These are phyloP conservation scores for Bubo scandiacus DNA, from an alignment of 2,113 vertebrate genomes.

Conservation along the genomic window DNA sequence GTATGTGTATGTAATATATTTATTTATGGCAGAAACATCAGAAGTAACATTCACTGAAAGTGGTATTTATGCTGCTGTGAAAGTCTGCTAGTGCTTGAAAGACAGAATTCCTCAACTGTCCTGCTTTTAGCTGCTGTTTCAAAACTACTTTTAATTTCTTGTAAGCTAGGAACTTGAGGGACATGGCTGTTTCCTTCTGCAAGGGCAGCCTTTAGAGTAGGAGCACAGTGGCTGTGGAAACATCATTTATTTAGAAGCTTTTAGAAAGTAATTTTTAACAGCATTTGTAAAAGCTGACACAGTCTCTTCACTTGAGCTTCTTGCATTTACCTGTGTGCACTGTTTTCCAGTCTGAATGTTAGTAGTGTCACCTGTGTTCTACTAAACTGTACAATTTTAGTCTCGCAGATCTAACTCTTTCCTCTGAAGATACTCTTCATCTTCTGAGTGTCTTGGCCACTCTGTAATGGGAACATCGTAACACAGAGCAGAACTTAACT, in stretches of 20 bases:
- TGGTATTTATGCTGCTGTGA: neutral
- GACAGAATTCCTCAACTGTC: neutral
- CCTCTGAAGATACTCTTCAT: neutral
- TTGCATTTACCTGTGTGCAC: neutral
- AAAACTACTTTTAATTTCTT: neutral
- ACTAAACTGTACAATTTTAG: neutral
- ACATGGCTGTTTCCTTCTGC: neutral
- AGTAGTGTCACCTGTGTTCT: neutral
- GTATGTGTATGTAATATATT: rapidly evolving
- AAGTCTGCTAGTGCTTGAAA: neutral
- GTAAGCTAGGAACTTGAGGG: neutral
- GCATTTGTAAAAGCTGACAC: neutral
- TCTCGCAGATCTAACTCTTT: neutral
- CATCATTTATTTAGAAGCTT: neutral
- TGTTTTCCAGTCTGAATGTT: neutral
- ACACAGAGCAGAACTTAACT: neutral
- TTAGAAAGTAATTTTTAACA: neutral
- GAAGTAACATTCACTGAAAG: neutral
- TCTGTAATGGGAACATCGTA: neutral
- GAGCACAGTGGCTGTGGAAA: neutral
- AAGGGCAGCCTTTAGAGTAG: neutral
- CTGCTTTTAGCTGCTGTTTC: neutral
- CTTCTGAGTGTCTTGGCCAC: neutral
- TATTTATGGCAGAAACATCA: neutral
- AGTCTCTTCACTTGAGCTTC: neutral